phyloP scores from a whole-genome alignment of 2,888 invertebrate genomes.

The Endotricha flammealis region DNA sequence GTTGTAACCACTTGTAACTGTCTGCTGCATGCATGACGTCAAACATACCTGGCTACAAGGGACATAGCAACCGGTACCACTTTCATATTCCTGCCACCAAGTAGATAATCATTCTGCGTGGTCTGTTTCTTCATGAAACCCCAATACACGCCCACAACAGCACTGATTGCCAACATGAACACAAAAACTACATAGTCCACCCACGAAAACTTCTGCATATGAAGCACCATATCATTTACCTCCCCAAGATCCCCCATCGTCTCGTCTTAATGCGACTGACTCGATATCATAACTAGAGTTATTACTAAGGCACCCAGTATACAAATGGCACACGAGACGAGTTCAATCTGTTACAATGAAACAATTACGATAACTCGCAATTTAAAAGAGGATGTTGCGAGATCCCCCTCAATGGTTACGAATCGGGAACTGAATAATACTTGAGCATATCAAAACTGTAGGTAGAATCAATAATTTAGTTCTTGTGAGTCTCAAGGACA shows the following conservation, averaged over 20 bases:
- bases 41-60: constrained; percentile 85
- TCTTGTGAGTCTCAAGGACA: no score
- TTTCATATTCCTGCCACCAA: constrained; percentile 89
- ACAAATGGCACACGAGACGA: constrained; percentile 45
- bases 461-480: no score
- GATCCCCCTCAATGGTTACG: constrained; percentile 60
- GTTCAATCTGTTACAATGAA: constrained; percentile 73
- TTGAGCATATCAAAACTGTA: constrained; percentile 25
- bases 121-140: constrained; percentile 83
- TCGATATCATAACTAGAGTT: constrained; percentile 22
- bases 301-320: constrained; percentile 39
- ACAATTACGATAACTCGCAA: constrained; percentile 78
- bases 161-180: constrained; percentile 86
- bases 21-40: no score
- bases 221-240: constrained; percentile 65
- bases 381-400: constrained; percentile 77
- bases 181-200: constrained; percentile 88
- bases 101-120: constrained; percentile 84
- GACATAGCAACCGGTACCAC: constrained; percentile 91
- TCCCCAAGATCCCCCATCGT: constrained; percentile 49
- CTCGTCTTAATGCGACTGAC: constrained; percentile 14
- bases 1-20: no score
- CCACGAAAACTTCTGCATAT: constrained; percentile 83
- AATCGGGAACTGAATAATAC: constrained; percentile 55
- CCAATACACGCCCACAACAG: constrained; percentile 89